Base-by-base conservation (phyloP, 2,797 vertebrate species). In the Sphenopsis melanotis region DNA sequence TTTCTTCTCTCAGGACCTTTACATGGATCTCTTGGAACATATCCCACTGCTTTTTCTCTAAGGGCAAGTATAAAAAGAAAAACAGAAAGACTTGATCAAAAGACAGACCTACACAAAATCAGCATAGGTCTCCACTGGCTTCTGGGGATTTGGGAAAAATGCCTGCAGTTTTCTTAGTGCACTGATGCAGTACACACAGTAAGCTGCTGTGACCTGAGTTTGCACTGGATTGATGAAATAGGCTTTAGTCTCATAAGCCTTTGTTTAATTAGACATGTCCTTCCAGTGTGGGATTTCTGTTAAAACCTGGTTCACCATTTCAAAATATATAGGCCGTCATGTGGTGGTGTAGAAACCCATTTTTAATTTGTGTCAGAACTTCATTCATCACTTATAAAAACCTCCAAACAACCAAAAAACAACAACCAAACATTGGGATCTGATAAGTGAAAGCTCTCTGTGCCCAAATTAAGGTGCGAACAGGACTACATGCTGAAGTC, bases 401-500 rank as follows among this genome's bases (percentile, higher is more conserved):
- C 3, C 2, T 5, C 14, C 10, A 36, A 44, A 21, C 13, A 42
- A 42, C 36, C 8, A 26, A 44, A 57, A 39, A 41, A 4, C 10
- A 36, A 10, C 12, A 27, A 24, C 12, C 18, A 74, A 55, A 27
- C 5, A 1, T 22, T 78, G 30, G 18, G 34, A 49, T 41, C 34
- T 39, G 21, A 2, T 24, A 46, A 69, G 17, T 42, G 57, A 56
- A 57, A 56, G 49, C 10, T 55, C 12, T 34, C 74, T 63, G 30
- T 78, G 41, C 41, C 41, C 56, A 86, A 13, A 49, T 47, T 70
- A 78, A 56, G 41, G 22, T 63, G 30, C 0, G 0, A 63, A 41
- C 4, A 5, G 27, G 49, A 70, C 34, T 12, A 11, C 49, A 6
- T 61, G 41, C 41, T 0, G 0, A 78, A 70, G 49, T 47, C 10